Evolutionary conservation across 1,140 invertebrate genomes (phyloP), one percentile per base, ranked within the genome.

Genomic region (Macrocentrus cingulum): DNA sequence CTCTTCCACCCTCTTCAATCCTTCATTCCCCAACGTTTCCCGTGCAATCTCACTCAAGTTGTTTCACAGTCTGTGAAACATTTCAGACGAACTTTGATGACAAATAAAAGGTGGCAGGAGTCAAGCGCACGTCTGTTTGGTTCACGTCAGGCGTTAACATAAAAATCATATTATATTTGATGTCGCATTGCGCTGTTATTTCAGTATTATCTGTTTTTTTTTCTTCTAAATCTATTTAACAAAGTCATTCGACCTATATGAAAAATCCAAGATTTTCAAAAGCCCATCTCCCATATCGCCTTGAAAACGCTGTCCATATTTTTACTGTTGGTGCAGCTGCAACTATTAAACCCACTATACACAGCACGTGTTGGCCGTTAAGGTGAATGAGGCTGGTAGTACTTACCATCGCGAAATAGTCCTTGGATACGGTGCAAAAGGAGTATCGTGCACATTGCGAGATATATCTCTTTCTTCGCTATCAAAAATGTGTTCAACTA

Each of bases 11-110:
- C 9, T 45, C 16, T 20, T 45, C 16, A n/a, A 45, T 19, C 42
- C 3, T 9, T 15, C 2, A 19, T 20, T 4, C 19, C 42, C 42
- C 4, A 18, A 34, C 16, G 50, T 20, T 19, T 18, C 50, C 37
- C 50, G 37, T 37, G 50, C 37, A 34, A 52, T 52, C 50, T 52
- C 37, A 52, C 50, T 41, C 37, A 54, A 42, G 9, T 29, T 54
- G 39, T 54, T 54, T 54, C 37, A 54, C 51, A 63, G 61, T 65
- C 60, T 64, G 62, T 57, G 59, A 63, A 63, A 64, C 63, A 64
- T 67, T 67, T 65, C 61, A 59, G 59, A 63, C 56, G 51, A 39
- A 22, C 61, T 66, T 67, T 65, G 63, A 66, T 62, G 61, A 62
- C 63, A 63, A 54, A 54, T 39, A 39, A 39, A 39, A 8, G 37